A percentile compares a stretch with the other conserved stretches of the same genome.
Evolutionary conservation across 2,113 vertebrate genomes (phyloP).

Genomic region (Peucedramus taeniatus): DNA sequence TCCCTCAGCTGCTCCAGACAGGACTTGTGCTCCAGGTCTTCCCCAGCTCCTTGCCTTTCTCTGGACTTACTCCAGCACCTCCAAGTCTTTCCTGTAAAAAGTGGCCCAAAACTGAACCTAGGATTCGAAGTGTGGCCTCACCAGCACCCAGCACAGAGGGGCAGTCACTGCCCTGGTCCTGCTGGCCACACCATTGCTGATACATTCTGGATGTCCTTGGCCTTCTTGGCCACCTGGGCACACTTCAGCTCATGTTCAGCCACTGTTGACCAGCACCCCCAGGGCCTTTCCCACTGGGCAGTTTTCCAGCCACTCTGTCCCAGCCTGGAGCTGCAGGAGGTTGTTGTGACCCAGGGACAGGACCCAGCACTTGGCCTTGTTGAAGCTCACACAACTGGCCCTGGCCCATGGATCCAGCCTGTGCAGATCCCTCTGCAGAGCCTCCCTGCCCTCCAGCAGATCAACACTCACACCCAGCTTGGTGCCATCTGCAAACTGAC

Average conservation of each 20-base stretch:
- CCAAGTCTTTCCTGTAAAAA: background rate
- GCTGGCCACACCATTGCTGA: background rate
- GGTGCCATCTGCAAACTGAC: no score
- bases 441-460: background rate
- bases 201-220: background rate
- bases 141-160: background rate
- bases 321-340: background rate
- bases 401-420: background rate
- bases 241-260: background rate
- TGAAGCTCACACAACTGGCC: background rate
- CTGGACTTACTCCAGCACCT: rapidly evolving
- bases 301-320: background rate
- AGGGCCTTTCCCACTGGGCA: background rate
- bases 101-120: rapidly evolving
- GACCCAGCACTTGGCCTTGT: background rate
- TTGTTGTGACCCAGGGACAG: background rate
- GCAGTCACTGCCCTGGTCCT: background rate
- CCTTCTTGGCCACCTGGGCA: background rate
- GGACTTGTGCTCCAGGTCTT: background rate
- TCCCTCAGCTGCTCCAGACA: background rate
- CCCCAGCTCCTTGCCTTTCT: background rate
- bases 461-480: background rate
- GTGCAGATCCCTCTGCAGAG: background rate
- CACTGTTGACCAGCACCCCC: rapidly evolving
- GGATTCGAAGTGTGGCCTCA: no score